Percentiles rank a stretch among this genome's conserved stretches.
phyloP scores from a whole-genome alignment of 2,888 invertebrate species.

The Exephanes ischioxanthus region DNA sequence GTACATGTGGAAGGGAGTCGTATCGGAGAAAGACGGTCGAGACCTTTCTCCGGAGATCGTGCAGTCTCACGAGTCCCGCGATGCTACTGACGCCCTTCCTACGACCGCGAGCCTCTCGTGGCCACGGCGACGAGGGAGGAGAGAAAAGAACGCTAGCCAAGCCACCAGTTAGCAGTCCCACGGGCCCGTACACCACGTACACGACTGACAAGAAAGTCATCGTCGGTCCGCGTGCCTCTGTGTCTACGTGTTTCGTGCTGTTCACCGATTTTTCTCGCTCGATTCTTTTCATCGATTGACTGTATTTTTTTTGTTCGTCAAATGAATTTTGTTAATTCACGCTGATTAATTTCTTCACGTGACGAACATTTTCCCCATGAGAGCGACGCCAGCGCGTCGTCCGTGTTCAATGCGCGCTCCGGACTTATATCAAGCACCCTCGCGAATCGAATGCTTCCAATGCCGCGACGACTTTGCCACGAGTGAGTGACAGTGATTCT shows the following conservation, averaged over 20 bases:
- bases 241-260: not conserved
- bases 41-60: conserved; percentile 53
- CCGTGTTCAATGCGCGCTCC: not conserved
- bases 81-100: conserved; percentile 48
- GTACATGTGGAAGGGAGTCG: not conserved
- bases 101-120: conserved; percentile 6
- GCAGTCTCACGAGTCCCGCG: conserved; percentile 13
- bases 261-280: conserved; percentile 9
- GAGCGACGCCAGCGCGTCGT: not conserved
- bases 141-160: conserved; percentile 33
- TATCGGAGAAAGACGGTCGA: not conserved
- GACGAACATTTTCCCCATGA: conserved; percentile 17
- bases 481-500: conserved; percentile 41
- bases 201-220: conserved; percentile 43
- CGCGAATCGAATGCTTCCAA: conserved; percentile 47
- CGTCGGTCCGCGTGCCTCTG: not conserved
- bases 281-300: not conserved
- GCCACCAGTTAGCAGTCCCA: conserved; percentile 9
- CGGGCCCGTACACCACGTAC: conserved; percentile 30
- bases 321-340: conserved; percentile 3
- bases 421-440: conserved; percentile 54
- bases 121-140: conserved; percentile 8
- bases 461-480: conserved; percentile 34
- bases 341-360: conserved; percentile 7
- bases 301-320: not conserved